phyloP scores from a whole-genome alignment of 2,113 vertebrate genomes.

The Lampris incognitus region DNA sequence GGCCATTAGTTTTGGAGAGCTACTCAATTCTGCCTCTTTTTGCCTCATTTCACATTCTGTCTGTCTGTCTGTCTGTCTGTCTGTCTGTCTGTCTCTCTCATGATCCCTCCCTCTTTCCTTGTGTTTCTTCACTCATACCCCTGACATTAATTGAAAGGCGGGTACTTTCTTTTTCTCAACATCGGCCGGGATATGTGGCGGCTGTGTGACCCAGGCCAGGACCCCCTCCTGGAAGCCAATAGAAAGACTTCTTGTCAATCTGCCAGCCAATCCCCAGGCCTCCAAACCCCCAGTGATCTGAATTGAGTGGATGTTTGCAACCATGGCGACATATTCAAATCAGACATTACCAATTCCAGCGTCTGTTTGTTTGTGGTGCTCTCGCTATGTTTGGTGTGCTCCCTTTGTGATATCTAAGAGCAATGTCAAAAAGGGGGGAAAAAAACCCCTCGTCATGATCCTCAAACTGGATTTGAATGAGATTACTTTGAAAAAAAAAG shows the following conservation, averaged over 20 bases:
- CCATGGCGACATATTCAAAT: conserved; percentile 64
- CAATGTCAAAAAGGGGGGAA: background rate
- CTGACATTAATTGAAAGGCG: conserved; percentile 43
- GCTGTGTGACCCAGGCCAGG: conserved; percentile 28
- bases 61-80: too few relatives aligned
- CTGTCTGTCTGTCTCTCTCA: too few relatives aligned
- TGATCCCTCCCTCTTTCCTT: conserved; percentile 4
- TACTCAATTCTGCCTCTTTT: conserved; percentile 5
- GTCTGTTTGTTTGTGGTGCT: conserved; percentile 11
- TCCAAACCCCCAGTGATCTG: conserved; percentile 40
- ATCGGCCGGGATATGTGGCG: background rate
- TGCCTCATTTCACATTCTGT: conserved; percentile 9
- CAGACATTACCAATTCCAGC: conserved; percentile 28
- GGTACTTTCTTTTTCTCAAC: conserved; percentile 32
- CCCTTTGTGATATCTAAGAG: background rate
- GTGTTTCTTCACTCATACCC: conserved; percentile 1
- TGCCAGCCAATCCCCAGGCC: conserved; percentile 43
- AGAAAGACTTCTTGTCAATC: conserved; percentile 40
- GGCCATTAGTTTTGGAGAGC: background rate
- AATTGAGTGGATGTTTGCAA: conserved; percentile 48
- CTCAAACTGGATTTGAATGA: background rate
- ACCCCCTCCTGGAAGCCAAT: conserved; percentile 21
- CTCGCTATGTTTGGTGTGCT: conserved; percentile 13
- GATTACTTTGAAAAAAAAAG: background rate
- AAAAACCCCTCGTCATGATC: background rate